Evolutionary conservation across 37 sponge, comb jelly and placozoan genomes (phyloP).

Genomic region (Hormiphora californensis): DNA sequence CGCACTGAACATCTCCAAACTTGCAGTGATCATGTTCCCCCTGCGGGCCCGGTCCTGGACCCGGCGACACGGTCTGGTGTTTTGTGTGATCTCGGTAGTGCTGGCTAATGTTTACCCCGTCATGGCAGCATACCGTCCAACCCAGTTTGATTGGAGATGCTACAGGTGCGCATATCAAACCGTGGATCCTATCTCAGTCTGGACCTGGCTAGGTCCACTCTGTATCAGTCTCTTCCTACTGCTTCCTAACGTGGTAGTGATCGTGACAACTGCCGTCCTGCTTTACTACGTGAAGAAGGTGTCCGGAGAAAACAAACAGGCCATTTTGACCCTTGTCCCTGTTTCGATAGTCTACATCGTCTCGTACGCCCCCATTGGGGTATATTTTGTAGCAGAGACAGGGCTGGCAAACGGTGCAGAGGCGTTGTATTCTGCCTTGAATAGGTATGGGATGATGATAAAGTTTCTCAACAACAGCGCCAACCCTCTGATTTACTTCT

Average conservation of each 20-base stretch:
- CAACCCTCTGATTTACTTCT: conserved; percentile 41
- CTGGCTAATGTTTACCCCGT: conserved; percentile 18
- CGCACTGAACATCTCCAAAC: conserved; percentile 49
- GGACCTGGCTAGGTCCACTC: conserved; percentile 19
- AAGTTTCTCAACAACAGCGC: conserved; percentile 51
- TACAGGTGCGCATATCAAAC: no score
- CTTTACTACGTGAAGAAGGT: conserved; percentile 32
- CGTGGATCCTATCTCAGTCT: no score
- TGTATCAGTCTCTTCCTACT: conserved; percentile 44
- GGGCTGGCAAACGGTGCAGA: not conserved
- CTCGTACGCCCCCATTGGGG: conserved; percentile 37
- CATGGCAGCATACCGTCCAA: not conserved
- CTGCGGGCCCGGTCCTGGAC: not conserved
- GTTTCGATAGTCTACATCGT: conserved; percentile 2
- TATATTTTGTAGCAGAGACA: conserved; percentile 24
- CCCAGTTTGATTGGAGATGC: conserved; percentile 12
- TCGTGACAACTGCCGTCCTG: conserved; percentile 23
- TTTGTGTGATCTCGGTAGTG: conserved; percentile 3
- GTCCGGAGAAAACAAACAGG: conserved; percentile 29
- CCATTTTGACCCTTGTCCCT: conserved; percentile 24
- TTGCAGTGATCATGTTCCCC: conserved; percentile 16
- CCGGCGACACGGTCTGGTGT: not conserved
- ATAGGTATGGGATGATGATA: conserved; percentile 40
- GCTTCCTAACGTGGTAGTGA: not conserved
- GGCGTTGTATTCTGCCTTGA: not conserved